Base-by-base conservation (phyloP, 2,888 invertebrate genomes). In the Tachina grossa region DNA sequence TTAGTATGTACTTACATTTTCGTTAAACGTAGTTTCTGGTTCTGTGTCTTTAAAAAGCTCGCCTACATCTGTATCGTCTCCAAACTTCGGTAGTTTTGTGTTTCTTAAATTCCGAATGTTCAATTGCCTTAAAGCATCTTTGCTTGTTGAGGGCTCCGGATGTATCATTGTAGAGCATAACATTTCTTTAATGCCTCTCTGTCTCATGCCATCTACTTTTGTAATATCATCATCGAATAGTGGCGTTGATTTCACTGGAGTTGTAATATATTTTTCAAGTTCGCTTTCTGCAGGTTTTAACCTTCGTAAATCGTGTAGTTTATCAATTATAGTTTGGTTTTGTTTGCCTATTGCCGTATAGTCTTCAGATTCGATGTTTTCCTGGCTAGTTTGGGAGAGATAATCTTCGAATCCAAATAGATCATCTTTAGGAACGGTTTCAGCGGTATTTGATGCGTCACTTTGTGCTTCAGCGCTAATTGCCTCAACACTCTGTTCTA, bases 361-460 rank as follows among this genome's bases (percentile, higher is more conserved):
- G 11, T 87, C 85, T 8, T 22, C 63, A 0, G 45, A 55, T n/a
- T 87, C 84, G 13, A 83, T 79, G n/a, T 45, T 41, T 19, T 82
- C 86, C 57, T 78, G 80, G 14, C 83, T 71, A 1, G 71, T 76
- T 53, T 88, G 22, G 72, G 83, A 85, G 6, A 90, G 80, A 22
- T 89, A 89, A 0, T 91, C 91, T 45, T 91, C 90, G 59, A 92
- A 92, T 0, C 92, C 92, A 82, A 92, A 91, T 0, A 90, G 86
- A 85, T 89, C 87, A 9, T 19, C 22, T 55, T 65, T 68, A 1
- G 59, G 6, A 61, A 0, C 6, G 9, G 31, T 82, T 66, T 74
- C 39, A 8, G 49, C 57, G 19, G 68, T 41, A 49, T 55, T 72
- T 9, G 0, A 16, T 43, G 8, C 9, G 9, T 14, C 11, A 43